phyloP scores from a whole-genome alignment of 2,113 vertebrate species.

The Paramisgurnus dabryanus region DNA sequence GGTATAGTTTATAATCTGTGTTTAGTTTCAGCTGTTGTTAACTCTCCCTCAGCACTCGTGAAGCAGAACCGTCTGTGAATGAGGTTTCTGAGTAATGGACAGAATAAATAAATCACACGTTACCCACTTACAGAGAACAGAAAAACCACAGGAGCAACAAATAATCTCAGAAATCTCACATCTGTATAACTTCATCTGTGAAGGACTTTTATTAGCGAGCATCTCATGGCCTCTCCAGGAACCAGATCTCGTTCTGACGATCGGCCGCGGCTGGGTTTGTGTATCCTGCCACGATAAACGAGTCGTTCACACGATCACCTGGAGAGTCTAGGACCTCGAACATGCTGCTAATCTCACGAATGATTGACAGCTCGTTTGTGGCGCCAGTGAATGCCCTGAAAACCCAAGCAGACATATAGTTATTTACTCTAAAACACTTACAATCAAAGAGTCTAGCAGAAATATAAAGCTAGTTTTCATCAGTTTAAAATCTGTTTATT shows the following conservation, averaged over 20 bases:
- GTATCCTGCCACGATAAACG: slow-evolving; percentile 85
- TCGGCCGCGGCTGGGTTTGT: slow-evolving; percentile 84
- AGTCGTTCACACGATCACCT: slow-evolving; percentile 68
- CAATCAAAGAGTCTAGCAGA: no score
- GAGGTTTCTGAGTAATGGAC: not conserved
- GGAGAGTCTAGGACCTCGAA: slow-evolving; percentile 78
- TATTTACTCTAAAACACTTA: no score
- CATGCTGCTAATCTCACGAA: slow-evolving; percentile 76
- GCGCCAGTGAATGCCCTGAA: slow-evolving; percentile 80
- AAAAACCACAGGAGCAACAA: no score
- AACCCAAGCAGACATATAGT: not conserved
- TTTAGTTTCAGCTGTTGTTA: not conserved
- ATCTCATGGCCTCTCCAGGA: slow-evolving; percentile 76
- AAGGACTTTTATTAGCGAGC: not conserved
- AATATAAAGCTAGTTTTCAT: no score
- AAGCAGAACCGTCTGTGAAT: not conserved
- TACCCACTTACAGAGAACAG: not conserved
- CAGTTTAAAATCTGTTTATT: no score
- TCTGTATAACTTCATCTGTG: no score
- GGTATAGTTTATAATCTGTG: slow-evolving; percentile 13
- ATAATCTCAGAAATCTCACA: no score
- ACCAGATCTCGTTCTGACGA: slow-evolving; percentile 88
- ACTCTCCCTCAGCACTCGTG: no score
- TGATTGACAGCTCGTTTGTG: slow-evolving; percentile 82
- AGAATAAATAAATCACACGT: not conserved